phyloP scores from a whole-genome alignment of 2,113 vertebrate genomes.

The Acrocephalus arundinaceus region DNA sequence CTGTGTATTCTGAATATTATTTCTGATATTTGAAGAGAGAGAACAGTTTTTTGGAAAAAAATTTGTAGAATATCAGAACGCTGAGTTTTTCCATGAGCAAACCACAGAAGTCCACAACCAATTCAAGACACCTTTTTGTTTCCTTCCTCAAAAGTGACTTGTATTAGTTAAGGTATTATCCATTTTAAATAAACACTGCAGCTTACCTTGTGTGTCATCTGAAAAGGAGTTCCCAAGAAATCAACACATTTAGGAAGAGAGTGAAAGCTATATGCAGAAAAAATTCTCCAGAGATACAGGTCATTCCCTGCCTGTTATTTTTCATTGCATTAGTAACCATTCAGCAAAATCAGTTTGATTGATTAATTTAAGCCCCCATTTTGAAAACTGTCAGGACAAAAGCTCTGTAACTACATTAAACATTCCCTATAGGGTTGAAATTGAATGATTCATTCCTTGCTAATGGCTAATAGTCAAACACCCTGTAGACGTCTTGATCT shows the following conservation, averaged over 20 bases:
- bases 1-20: neutral
- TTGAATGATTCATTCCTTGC: conserved; percentile 8
- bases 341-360: neutral
- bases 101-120: neutral
- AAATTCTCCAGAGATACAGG: neutral
- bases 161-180: neutral
- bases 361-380: conserved; percentile 4
- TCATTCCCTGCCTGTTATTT: neutral
- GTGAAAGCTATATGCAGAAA: neutral
- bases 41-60: neutral
- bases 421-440: conserved; percentile 5
- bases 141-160: neutral
- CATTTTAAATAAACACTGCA: neutral
- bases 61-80: neutral
- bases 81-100: neutral
- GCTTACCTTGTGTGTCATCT: neutral
- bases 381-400: neutral
- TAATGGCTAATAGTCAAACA: conserved; percentile 6
- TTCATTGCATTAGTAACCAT: neutral
- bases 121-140: neutral
- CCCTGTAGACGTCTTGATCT: conserved; percentile 6
- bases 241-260: neutral
- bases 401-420: conserved; percentile 1
- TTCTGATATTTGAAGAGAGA: neutral
- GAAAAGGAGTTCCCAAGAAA: neutral